phyloP scores from a whole-genome alignment of 2,888 invertebrate species.

The Drosophila sordidula region DNA sequence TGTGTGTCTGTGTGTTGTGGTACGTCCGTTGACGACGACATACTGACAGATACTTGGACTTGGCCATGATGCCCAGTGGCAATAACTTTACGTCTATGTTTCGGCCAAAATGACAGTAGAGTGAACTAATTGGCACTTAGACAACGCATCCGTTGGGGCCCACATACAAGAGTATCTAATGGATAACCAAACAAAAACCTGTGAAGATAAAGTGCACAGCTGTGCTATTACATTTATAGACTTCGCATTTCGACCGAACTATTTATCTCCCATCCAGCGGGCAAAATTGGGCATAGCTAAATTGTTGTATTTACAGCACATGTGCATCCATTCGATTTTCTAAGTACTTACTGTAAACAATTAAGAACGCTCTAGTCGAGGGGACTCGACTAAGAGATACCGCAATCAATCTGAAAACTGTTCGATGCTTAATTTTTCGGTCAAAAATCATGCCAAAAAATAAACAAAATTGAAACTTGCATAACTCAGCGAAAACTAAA shows the following conservation, averaged over 20 bases:
- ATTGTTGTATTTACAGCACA: neutral
- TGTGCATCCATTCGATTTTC: neutral
- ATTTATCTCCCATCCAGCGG: neutral
- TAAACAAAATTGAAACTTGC: too few relatives aligned
- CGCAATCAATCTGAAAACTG: too few relatives aligned
- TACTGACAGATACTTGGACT: constrained; percentile 39
- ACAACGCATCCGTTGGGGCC: constrained; percentile 5
- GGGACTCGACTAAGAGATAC: too few relatives aligned
- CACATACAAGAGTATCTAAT: constrained; percentile 41
- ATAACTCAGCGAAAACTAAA: too few relatives aligned
- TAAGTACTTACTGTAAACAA: too few relatives aligned
- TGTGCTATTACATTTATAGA: constrained; percentile 6
- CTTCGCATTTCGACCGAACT: neutral
- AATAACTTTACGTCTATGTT: constrained; percentile 59
- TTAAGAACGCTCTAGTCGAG: too few relatives aligned
- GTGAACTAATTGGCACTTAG: constrained; percentile 74
- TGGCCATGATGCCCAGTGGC: constrained; percentile 44
- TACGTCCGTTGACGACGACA: constrained; percentile 17
- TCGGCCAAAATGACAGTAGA: constrained; percentile 66
- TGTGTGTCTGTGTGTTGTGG: constrained; percentile 13
- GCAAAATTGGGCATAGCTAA: neutral
- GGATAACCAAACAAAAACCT: constrained; percentile 36
- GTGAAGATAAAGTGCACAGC: constrained; percentile 27
- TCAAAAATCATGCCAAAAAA: too few relatives aligned
- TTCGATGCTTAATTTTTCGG: too few relatives aligned